Evolutionary conservation across 2,888 invertebrate genomes (phyloP).

Genomic region (Drosophila neutralis): DNA sequence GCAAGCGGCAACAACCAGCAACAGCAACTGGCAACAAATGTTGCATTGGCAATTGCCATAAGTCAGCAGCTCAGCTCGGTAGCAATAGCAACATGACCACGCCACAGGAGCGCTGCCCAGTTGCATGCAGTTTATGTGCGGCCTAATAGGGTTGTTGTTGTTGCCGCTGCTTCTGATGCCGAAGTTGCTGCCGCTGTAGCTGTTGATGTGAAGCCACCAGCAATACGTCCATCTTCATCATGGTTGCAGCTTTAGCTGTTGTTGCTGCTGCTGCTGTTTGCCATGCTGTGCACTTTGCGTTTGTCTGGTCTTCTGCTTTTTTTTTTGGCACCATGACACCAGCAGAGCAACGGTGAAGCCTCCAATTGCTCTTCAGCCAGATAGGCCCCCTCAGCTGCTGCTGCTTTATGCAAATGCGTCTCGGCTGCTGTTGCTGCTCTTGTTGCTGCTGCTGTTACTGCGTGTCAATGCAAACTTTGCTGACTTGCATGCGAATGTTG

Average conservation of each 20-base stretch:
- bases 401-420: conserved; percentile 84
- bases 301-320: conserved; percentile 63
- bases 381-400: conserved; percentile 36
- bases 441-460: conserved; percentile 68
- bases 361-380: conserved; percentile 25
- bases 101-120: conserved; percentile 71
- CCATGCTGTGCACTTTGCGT: conserved; percentile 76
- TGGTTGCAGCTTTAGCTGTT: conserved; percentile 54
- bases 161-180: conserved; percentile 23
- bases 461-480: conserved; percentile 83
- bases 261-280: conserved; percentile 54
- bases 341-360: conserved; percentile 66
- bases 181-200: conserved; percentile 17
- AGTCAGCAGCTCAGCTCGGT: conserved; percentile 73
- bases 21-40: conserved; percentile 72
- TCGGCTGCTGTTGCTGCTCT: conserved; percentile 44
- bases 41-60: conserved; percentile 81
- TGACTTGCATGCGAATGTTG: conserved; percentile 83
- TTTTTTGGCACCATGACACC: conserved; percentile 78
- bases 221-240: conserved; percentile 83
- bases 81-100: conserved; percentile 75
- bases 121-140: conserved; percentile 77
- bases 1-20: conserved; percentile 42
- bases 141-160: conserved; percentile 76
- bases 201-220: conserved; percentile 79